Evolutionary conservation across 2,113 vertebrate genomes (phyloP).

Genomic region (Dasypus novemcinctus): DNA sequence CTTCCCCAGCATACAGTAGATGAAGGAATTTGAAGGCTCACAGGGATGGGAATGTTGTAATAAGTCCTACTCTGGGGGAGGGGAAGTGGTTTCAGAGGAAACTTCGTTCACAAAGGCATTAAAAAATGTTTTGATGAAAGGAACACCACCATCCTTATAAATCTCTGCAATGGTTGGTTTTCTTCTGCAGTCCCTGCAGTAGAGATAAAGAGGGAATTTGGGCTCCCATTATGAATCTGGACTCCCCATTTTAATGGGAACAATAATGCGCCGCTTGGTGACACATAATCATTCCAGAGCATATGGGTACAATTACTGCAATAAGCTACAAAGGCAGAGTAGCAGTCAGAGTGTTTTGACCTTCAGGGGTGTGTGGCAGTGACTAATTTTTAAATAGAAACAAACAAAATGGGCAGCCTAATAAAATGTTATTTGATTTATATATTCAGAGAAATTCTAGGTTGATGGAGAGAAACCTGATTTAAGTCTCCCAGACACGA

Average conservation of each 20-base stretch:
- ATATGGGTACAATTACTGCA: neutral
- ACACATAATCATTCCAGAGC: neutral
- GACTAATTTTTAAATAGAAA: conserved; percentile 5
- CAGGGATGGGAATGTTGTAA: neutral
- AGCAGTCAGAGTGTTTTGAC: neutral
- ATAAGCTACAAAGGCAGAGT: neutral
- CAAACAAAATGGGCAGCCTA: neutral
- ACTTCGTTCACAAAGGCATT: neutral
- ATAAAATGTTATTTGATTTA: neutral
- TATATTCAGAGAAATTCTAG: neutral
- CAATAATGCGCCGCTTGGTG: neutral
- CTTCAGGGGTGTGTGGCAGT: neutral
- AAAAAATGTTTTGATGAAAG: neutral
- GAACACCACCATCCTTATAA: neutral
- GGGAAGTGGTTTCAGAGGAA: neutral
- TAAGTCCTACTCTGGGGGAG: neutral
- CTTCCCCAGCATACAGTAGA: neutral
- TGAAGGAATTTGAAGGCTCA: neutral
- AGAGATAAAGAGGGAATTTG: neutral
- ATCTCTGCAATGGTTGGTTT: neutral
- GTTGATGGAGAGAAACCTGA: neutral
- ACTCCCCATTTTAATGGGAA: neutral
- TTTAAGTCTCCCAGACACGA: neutral
- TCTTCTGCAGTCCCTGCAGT: neutral
- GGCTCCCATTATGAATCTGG: neutral